Evolutionary conservation across 64 coral and sea anemone species (phyloP).

Genomic region (Stichodactyla helianthus): DNA sequence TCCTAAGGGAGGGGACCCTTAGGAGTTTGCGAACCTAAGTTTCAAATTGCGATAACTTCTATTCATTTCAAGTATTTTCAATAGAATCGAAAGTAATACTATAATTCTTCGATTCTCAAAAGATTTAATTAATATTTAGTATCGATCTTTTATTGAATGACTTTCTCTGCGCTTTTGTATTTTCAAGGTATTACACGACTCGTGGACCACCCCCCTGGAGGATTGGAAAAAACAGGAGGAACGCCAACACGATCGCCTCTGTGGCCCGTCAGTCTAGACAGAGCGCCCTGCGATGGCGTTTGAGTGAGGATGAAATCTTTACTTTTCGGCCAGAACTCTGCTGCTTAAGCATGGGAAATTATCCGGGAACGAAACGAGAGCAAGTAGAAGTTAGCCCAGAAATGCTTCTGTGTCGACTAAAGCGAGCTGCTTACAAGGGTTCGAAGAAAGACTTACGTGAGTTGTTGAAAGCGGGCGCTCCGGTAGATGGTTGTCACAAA

Average conservation of each 20-base stretch:
- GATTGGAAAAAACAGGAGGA: slow-evolving; percentile 19
- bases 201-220: slow-evolving; percentile 16
- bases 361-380: slow-evolving; percentile 82
- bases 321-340: slow-evolving; percentile 37
- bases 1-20: background rate
- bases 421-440: slow-evolving; percentile 95
- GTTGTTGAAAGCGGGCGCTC: slow-evolving; percentile 87
- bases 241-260: slow-evolving; percentile 52
- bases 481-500: slow-evolving; percentile 92
- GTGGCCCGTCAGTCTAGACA: slow-evolving; percentile 71
- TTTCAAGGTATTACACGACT: background rate
- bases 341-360: slow-evolving; percentile 83
- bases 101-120: background rate
- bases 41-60: background rate
- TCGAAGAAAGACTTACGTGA: slow-evolving; percentile 94
- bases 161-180: background rate
- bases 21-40: background rate
- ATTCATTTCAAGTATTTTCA: background rate
- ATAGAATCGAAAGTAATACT: background rate
- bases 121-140: background rate
- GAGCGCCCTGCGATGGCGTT: slow-evolving; percentile 64
- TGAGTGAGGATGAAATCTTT: slow-evolving; percentile 34
- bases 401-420: slow-evolving; percentile 81
- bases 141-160: background rate
- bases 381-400: slow-evolving; percentile 91